Evolutionary conservation across 2,113 vertebrate genomes (phyloP).

Genomic region (human): GRCh38 chr2:4263501-4264000

Average conservation of each 20-base stretch:
- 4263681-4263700: background rate
- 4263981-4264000: conserved; percentile 14
- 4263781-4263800: background rate
- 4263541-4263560: fast-evolving
- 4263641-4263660: fast-evolving
- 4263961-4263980: conserved; percentile 3
- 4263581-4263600: fast-evolving
- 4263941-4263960: background rate
- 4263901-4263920: background rate
- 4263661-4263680: fast-evolving
- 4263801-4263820: background rate
- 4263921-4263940: background rate
- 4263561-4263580: background rate
- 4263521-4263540: background rate
- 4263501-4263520: too few relatives aligned
- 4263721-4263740: fast-evolving
- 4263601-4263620: fast-evolving
- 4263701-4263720: background rate
- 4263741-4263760: fast-evolving
- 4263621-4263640: background rate
- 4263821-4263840: background rate
- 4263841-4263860: background rate
- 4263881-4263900: background rate
- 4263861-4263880: background rate
- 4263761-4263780: fast-evolving